Percentiles rank a stretch among this genome's conserved stretches.
These are phyloP conservation scores for Myzus persicae DNA, from an alignment of 1,140 invertebrate genomes.

Conservation along the genomic window DNA sequence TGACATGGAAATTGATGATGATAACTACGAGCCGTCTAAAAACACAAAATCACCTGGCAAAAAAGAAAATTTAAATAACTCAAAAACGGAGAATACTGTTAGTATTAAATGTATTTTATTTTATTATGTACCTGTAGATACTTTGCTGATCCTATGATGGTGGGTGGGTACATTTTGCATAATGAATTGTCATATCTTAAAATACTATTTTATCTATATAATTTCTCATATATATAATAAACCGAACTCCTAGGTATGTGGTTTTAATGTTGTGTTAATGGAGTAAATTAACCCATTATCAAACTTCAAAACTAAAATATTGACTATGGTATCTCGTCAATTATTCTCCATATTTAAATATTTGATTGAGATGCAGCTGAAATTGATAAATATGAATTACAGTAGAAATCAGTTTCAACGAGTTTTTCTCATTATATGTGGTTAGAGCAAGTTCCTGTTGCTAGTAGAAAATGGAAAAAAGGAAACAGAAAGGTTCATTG, in stretches of 20 bases:
- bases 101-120: neutral
- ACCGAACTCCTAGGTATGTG: neutral
- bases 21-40: neutral
- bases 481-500: too few species aligned
- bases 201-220: neutral
- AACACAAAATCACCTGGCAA: neutral
- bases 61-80: constrained; percentile 26
- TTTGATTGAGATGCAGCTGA: neutral
- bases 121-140: neutral
- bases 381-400: neutral
- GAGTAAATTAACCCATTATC: neutral
- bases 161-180: neutral
- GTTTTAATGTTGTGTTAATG: neutral
- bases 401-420: neutral
- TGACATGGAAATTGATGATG: constrained; percentile 44
- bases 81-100: neutral
- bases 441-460: too few species aligned
- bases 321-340: neutral
- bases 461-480: too few species aligned
- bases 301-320: neutral
- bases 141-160: neutral
- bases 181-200: neutral
- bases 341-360: neutral
- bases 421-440: too few species aligned
- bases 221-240: neutral